phyloP scores from a whole-genome alignment of 2,797 vertebrate species.

The Leucoraja ocellata region DNA sequence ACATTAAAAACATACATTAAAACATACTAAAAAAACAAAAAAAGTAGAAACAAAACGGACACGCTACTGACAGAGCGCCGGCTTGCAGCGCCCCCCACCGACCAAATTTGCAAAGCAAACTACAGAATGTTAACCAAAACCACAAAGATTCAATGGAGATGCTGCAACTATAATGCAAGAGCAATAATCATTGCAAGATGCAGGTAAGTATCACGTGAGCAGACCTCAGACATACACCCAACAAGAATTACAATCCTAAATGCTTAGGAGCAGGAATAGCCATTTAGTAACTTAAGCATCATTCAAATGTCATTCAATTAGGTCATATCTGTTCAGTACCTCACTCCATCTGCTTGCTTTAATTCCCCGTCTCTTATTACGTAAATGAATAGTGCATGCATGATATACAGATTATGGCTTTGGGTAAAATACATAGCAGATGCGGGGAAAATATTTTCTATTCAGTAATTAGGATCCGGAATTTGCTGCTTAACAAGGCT shows the following conservation, averaged over 20 bases:
- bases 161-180: not conserved
- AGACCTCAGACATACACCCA: not conserved
- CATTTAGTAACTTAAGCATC: not conserved
- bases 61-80: too few relatives aligned
- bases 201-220: not conserved
- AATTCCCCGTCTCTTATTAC: not conserved
- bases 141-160: not conserved
- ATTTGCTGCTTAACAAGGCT: too few relatives aligned
- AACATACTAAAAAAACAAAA: too few relatives aligned
- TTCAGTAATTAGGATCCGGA: too few relatives aligned
- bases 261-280: not conserved
- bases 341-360: not conserved
- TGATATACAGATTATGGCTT: too few relatives aligned
- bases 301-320: not conserved
- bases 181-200: not conserved
- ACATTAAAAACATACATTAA: too few relatives aligned
- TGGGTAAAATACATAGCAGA: too few relatives aligned
- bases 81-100: too few relatives aligned
- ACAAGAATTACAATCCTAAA: not conserved
- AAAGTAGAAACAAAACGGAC: too few relatives aligned
- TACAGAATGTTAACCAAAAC: not conserved
- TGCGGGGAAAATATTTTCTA: too few relatives aligned
- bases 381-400: not conserved
- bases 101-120: not conserved
- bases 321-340: not conserved